Evolutionary conservation across 37 sponge, comb jelly and placozoan genomes (phyloP).

Genomic region (Bolinopsis microptera): DNA sequence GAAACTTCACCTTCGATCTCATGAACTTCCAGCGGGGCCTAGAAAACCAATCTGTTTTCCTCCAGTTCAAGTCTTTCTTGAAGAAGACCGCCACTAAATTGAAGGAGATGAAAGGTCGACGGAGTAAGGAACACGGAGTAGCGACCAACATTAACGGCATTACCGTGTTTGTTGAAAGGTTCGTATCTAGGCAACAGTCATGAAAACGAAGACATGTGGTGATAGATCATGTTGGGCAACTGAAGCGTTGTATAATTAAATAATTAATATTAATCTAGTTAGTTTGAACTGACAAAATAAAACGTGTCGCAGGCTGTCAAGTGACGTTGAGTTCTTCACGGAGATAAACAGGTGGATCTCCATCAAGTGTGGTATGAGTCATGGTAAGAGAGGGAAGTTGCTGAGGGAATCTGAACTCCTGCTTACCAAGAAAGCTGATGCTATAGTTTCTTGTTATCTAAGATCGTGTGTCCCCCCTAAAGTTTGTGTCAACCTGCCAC

Average conservation of each 20-base stretch:
- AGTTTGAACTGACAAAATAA: too few relatives aligned
- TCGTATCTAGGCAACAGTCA: not conserved
- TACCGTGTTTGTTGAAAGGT: not conserved
- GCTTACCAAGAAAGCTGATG: constrained; percentile 83
- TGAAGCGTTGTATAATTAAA: too few relatives aligned
- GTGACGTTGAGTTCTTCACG: constrained; percentile 87
- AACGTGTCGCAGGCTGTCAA: constrained; percentile 68
- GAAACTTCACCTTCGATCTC: constrained; percentile 40
- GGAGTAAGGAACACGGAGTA: not conserved
- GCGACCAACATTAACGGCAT: not conserved
- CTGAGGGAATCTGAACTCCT: constrained; percentile 75
- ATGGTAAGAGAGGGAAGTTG: constrained; percentile 63
- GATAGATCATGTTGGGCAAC: not conserved
- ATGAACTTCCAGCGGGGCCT: constrained; percentile 50
- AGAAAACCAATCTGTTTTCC: not conserved
- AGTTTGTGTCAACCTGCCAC: constrained; percentile 71
- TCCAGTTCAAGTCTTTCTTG: constrained; percentile 20
- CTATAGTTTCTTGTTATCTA: constrained; percentile 86
- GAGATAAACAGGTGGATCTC: constrained; percentile 79
- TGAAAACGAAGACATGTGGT: not conserved
- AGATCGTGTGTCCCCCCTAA: constrained; percentile 79
- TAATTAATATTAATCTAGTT: too few relatives aligned
- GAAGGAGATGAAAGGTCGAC: not conserved
- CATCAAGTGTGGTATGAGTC: constrained; percentile 64
- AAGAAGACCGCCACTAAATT: not conserved